These are phyloP conservation scores for Chlorodrepanis virens DNA, from an alignment of 2,113 vertebrate species.

Conservation along the genomic window DNA sequence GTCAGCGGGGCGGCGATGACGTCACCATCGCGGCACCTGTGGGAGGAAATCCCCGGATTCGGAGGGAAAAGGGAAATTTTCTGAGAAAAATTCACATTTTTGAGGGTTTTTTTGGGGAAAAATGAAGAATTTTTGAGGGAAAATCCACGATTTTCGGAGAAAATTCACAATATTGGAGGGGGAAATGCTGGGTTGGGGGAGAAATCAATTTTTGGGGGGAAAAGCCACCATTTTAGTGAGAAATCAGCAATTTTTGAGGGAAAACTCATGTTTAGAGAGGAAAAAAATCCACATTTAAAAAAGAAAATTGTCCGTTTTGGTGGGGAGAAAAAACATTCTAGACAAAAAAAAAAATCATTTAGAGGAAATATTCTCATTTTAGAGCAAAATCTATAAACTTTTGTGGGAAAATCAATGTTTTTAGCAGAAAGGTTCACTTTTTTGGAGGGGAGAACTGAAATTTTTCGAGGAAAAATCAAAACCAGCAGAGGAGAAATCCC, in stretches of 20 bases:
- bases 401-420: background rate
- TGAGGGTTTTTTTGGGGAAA: fast-evolving
- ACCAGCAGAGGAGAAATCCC: fast-evolving
- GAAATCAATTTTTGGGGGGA: background rate
- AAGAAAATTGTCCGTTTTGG: background rate
- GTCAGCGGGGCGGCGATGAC: background rate
- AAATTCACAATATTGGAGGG: fast-evolving
- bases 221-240: fast-evolving
- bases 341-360: too few relatives aligned
- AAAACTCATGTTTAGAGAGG: background rate
- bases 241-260: background rate
- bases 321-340: too few relatives aligned
- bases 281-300: background rate
- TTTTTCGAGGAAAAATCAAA: background rate
- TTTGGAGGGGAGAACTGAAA: too few relatives aligned
- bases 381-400: fast-evolving
- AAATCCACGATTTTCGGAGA: background rate
- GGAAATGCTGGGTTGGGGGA: fast-evolving
- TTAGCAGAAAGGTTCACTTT: fast-evolving
- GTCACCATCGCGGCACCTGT: fast-evolving
- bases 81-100: background rate
- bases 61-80: fast-evolving
- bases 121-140: fast-evolving
- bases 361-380: background rate
- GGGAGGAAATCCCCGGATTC: background rate